These are phyloP conservation scores for Stegodyphus mimosarum DNA, from an alignment of 1,140 invertebrate genomes.

Conservation along the genomic window DNA sequence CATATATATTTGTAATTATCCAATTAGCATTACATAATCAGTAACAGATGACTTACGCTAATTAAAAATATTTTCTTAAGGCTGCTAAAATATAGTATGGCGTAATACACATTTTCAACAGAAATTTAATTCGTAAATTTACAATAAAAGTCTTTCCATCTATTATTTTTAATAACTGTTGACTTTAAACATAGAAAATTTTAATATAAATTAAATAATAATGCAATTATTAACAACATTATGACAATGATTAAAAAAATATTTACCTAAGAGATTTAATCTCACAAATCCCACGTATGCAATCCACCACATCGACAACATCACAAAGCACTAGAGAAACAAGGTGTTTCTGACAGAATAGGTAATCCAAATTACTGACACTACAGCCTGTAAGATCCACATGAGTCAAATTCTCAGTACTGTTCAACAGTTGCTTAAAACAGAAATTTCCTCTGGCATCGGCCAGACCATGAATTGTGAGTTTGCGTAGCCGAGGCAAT, in stretches of 20 bases:
- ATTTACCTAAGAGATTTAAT: conserved; percentile 72
- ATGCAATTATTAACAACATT: too few species aligned
- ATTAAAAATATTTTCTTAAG: too few species aligned
- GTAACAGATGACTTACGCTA: too few species aligned
- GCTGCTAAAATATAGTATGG: too few species aligned
- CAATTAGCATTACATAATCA: too few species aligned
- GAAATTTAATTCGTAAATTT: too few species aligned
- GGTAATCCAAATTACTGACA: conserved; percentile 66
- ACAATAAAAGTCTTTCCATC: too few species aligned
- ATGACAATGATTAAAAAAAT: background rate
- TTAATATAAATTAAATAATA: too few species aligned
- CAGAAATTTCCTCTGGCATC: conserved; percentile 68
- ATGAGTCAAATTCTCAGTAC: conserved; percentile 76
- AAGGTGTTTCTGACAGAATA: conserved; percentile 76
- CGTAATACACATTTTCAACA: too few species aligned
- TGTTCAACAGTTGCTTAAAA: conserved; percentile 72
- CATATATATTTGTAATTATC: too few species aligned
- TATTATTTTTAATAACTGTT: too few species aligned
- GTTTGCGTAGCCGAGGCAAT: conserved; percentile 31
- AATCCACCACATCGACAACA: conserved; percentile 72
- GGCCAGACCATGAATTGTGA: conserved; percentile 27
- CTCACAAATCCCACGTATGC: conserved; percentile 72
- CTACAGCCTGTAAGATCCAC: conserved; percentile 84
- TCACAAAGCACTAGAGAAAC: conserved; percentile 81
- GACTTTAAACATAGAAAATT: too few species aligned